A percentile compares a stretch with the other conserved stretches of the same genome.
Evolutionary conservation across 2,888 invertebrate genomes (phyloP).

Genomic region (Cepaea hortensis): DNA sequence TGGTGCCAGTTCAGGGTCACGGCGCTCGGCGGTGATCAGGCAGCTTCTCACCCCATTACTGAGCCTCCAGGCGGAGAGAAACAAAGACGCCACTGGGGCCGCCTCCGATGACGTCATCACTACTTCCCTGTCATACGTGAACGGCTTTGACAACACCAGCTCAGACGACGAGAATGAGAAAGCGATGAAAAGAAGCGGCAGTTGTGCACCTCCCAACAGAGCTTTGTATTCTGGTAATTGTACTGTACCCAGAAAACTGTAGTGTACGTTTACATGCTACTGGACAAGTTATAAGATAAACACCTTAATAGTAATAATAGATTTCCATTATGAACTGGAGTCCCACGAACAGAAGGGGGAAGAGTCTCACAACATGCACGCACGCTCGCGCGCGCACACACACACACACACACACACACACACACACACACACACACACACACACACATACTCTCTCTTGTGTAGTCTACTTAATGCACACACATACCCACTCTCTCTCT

Average conservation of each 20-base stretch:
- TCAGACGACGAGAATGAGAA: slow-evolving; percentile 10
- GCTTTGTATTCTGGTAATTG: slow-evolving; percentile 36
- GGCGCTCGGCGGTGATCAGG: slow-evolving; percentile 56
- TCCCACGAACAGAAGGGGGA: too few relatives aligned
- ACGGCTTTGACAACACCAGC: slow-evolving; percentile 9
- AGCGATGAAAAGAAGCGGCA: not conserved
- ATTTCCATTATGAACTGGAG: too few relatives aligned
- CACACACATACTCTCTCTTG: too few relatives aligned
- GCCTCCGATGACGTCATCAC: not conserved
- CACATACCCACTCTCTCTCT: too few relatives aligned
- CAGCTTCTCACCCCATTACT: slow-evolving; percentile 54
- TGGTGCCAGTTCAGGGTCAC: slow-evolving; percentile 52
- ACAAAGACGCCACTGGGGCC: not conserved
- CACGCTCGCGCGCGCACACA: too few relatives aligned
- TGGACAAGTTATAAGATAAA: too few relatives aligned
- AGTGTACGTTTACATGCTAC: not conserved
- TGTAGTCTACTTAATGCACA: too few relatives aligned
- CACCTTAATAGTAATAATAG: too few relatives aligned
- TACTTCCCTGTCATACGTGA: not conserved
- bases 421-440: too few relatives aligned
- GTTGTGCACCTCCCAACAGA: not conserved
- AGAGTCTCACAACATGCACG: too few relatives aligned
- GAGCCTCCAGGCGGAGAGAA: slow-evolving; percentile 49
- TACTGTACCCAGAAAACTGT: not conserved
- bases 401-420: too few relatives aligned